phyloP scores from a whole-genome alignment of 1,140 invertebrate genomes.

The Drosophila tristis region DNA sequence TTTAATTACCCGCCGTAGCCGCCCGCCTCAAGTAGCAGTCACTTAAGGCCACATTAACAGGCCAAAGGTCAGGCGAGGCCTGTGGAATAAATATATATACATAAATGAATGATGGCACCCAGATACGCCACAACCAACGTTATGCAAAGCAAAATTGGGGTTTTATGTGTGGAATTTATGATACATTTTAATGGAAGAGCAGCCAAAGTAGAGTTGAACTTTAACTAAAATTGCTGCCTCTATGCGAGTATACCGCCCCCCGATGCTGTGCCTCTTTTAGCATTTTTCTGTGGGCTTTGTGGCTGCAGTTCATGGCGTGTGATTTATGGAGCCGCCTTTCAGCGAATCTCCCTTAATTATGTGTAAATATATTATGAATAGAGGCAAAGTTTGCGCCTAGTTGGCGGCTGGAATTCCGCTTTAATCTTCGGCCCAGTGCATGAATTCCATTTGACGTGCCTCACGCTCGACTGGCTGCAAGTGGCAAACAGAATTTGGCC shows the following conservation, averaged over 20 bases:
- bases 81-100: no score
- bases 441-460: conserved; percentile 61
- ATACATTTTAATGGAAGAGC: no score
- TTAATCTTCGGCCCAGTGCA: conserved; percentile 54
- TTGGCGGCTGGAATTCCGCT: conserved; percentile 46
- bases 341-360: conserved; percentile 67
- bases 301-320: background rate
- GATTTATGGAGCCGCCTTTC: conserved; percentile 49
- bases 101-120: no score
- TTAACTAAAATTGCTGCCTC: no score
- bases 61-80: background rate
- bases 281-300: no score
- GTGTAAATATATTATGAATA: conserved; percentile 60
- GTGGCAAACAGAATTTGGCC: conserved; percentile 44
- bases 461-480: conserved; percentile 56
- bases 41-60: conserved; percentile 52
- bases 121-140: no score
- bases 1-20: conserved; percentile 63
- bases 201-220: no score
- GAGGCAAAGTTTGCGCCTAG: conserved; percentile 44
- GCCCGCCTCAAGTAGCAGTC: conserved; percentile 9
- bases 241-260: no score
- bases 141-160: no score
- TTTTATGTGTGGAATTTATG: no score
- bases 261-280: no score